A percentile compares a stretch with the other conserved stretches of the same genome.
phyloP scores from a whole-genome alignment of 1,140 invertebrate genomes.

The Euura lappo region DNA sequence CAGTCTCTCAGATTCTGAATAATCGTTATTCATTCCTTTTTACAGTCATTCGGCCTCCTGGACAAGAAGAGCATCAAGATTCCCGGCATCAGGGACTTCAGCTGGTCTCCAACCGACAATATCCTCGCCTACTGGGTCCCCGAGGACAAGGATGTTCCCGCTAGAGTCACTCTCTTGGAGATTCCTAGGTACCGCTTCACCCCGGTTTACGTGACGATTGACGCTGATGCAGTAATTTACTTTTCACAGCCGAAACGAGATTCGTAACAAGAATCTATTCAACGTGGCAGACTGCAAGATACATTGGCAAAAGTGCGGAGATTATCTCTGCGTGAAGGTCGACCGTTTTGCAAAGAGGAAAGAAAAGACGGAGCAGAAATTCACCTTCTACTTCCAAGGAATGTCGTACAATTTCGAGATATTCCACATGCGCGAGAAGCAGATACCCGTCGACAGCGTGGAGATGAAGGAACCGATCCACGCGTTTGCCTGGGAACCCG shows the following conservation, averaged over 20 bases:
- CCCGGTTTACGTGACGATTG: constrained; percentile 4
- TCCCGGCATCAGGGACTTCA: constrained; percentile 90
- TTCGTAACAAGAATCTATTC: constrained; percentile 96
- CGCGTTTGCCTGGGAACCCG: constrained; percentile 98
- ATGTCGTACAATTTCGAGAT: constrained; percentile 99
- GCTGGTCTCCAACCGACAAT: constrained; percentile 98
- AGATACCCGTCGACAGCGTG: constrained; percentile 96
- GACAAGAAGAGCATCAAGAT: constrained; percentile 97
- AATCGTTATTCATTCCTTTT: too few species aligned
- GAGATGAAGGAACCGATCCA: constrained; percentile 94
- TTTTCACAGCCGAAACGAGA: constrained; percentile 77
- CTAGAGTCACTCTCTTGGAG: constrained; percentile 83
- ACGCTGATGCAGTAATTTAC: constrained; percentile 13
- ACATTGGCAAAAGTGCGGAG: constrained; percentile 98
- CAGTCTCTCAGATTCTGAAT: too few species aligned
- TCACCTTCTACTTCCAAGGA: constrained; percentile 67
- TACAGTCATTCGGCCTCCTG: constrained; percentile 85
- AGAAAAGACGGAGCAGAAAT: constrained; percentile 87
- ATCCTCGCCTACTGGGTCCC: constrained; percentile 98
- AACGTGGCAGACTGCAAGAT: constrained; percentile 98
- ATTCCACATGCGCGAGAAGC: constrained; percentile 97
- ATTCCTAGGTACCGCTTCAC: constrained; percentile 70
- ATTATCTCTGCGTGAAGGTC: constrained; percentile 97
- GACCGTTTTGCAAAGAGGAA: constrained; percentile 96
- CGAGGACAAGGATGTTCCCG: constrained; percentile 92